phyloP scores from a whole-genome alignment of 2,888 invertebrate species.

The Zonitis immaculata region DNA sequence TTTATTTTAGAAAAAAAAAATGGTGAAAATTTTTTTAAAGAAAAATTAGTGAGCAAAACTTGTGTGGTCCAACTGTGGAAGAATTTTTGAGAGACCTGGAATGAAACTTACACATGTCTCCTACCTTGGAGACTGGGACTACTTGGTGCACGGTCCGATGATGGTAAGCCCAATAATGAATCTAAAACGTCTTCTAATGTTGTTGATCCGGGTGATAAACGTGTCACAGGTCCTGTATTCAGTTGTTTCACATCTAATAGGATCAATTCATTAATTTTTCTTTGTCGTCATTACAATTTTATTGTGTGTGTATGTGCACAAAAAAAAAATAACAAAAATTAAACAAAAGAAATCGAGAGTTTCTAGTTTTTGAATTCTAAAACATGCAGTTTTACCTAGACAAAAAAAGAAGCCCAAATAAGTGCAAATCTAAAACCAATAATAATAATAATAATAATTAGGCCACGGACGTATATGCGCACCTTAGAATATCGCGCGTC shows the following conservation, averaged over 20 bases:
- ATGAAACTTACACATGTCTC: slow-evolving; percentile 76
- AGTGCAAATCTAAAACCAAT: too few relatives aligned
- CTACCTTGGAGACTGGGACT: slow-evolving; percentile 67
- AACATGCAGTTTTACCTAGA: background rate
- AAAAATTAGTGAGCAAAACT: background rate
- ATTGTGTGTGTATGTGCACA: too few relatives aligned
- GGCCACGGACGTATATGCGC: too few relatives aligned
- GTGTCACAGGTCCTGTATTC: slow-evolving; percentile 52
- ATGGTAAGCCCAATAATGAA: slow-evolving; percentile 82
- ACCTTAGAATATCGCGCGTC: too few relatives aligned
- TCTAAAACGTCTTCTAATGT: slow-evolving; percentile 92
- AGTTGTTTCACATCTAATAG: slow-evolving; percentile 42
- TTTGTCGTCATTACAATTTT: background rate
- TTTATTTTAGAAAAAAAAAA: background rate
- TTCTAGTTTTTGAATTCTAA: too few relatives aligned
- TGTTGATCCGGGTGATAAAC: slow-evolving; percentile 74
- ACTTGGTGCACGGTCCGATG: slow-evolving; percentile 71
- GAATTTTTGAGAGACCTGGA: slow-evolving; percentile 46
- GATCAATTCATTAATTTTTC: background rate
- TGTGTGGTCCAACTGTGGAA: slow-evolving; percentile 10
- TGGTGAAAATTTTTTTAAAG: slow-evolving; percentile 1
- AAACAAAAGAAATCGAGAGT: background rate
- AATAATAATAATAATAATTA: too few relatives aligned
- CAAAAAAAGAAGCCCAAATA: background rate
- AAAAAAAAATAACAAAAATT: too few relatives aligned